Percentiles rank a stretch among this genome's conserved stretches.
phyloP scores from a whole-genome alignment of 2,888 invertebrate species.

The Coleophora flavipennella region DNA sequence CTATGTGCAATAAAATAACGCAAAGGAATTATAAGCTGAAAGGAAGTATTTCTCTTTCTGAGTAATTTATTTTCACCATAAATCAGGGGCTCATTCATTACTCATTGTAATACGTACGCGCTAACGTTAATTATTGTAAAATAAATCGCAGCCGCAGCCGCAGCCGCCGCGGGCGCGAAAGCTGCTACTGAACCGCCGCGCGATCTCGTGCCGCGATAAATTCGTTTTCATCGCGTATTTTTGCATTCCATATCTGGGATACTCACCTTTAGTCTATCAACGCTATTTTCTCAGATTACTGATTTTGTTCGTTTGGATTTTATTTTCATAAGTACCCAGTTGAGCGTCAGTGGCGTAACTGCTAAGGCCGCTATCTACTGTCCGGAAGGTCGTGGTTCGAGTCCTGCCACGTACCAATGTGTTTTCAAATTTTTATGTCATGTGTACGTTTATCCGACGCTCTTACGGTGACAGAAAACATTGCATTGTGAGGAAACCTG shows the following conservation, averaged over 20 bases:
- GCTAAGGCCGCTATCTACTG: no score
- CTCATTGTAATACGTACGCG: conserved; percentile 5
- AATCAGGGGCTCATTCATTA: not conserved
- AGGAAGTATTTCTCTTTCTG: not conserved
- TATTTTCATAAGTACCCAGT: no score
- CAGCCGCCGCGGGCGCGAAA: conserved; percentile 46
- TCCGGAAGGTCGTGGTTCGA: no score
- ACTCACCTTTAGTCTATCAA: not conserved
- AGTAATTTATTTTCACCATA: not conserved
- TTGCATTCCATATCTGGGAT: not conserved
- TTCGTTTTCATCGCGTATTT: conserved; percentile 41
- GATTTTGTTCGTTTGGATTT: no score
- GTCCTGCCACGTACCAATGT: no score
- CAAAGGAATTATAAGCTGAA: not conserved
- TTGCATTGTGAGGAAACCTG: no score
- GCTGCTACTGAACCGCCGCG: conserved; percentile 24
- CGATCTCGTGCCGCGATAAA: conserved; percentile 38
- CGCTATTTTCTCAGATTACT: no score
- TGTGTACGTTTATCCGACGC: no score
- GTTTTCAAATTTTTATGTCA: no score
- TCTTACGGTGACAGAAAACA: no score
- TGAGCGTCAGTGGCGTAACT: no score
- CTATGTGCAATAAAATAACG: no score
- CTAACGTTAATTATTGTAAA: conserved; percentile 13
- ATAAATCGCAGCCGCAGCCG: conserved; percentile 6